Percentiles rank a stretch among this genome's conserved stretches.
phyloP scores from a whole-genome alignment of 2,797 vertebrate genomes.

The Trachops cirrhosus region DNA sequence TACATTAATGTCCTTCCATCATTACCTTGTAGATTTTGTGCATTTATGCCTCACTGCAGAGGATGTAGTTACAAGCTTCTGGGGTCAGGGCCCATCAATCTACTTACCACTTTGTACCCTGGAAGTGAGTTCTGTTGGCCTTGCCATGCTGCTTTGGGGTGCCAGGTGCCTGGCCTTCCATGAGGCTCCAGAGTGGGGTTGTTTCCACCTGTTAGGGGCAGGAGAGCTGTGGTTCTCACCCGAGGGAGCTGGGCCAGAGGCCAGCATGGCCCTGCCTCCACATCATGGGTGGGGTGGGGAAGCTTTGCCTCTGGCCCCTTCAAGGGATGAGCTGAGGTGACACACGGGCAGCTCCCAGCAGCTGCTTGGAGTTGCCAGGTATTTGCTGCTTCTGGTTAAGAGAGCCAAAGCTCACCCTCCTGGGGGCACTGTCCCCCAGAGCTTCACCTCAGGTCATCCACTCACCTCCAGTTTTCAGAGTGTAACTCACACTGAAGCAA shows the following conservation, averaged over 20 bases:
- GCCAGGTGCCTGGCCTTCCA: not conserved
- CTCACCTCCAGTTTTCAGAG: not conserved
- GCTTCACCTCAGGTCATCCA: rapidly evolving
- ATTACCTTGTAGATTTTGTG: not conserved
- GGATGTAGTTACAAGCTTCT: not conserved
- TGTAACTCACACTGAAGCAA: not conserved
- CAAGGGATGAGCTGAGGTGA: not conserved
- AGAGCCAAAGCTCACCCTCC: not conserved
- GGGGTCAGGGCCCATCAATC: not conserved
- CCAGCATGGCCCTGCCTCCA: not conserved
- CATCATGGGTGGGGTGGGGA: rapidly evolving
- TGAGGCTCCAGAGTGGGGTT: not conserved
- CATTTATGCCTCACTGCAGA: rapidly evolving
- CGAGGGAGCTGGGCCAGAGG: not conserved
- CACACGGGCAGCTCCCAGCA: not conserved
- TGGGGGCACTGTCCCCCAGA: not conserved
- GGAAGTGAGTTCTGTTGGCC: not conserved
- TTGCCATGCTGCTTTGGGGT: not conserved
- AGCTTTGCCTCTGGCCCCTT: not conserved
- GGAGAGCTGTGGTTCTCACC: not conserved
- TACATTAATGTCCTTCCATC: not conserved
- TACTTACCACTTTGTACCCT: not conserved
- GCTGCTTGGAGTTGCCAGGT: not conserved
- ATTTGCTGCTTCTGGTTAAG: not conserved
- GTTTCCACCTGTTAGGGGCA: not conserved